Evolutionary conservation across 2,888 invertebrate genomes (phyloP), one percentile per base, ranked within the genome.

Genomic region (Linnaemya tessellans): DNA sequence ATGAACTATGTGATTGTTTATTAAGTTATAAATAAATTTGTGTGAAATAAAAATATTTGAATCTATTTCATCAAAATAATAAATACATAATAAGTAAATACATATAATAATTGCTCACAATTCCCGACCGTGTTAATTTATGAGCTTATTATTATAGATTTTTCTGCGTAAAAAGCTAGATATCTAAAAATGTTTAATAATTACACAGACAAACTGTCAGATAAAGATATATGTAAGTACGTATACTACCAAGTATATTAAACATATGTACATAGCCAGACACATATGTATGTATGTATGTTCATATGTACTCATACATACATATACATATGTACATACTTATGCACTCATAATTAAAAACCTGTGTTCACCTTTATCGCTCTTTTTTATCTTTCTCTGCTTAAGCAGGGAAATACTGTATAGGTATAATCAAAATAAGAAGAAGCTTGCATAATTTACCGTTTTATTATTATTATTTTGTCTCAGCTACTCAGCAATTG

Each of bases 401-500:
- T 65, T 56, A 20, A 9, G 54, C 13, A 75, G 41, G n/a, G 15
- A 49, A 46, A 18, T 51, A n/a, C 46, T 51, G 51, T 25, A 46
- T 18, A 51, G 9, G 65, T 64, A 51, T 41, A 41, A 13, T 11
- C 22, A 49, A 15, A 56, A 56, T 11, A 41, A 41, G 38, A 54
- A 68, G 51, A 67, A 78, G 56, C 70, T 70, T 75, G 58, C 65
- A 78, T 38, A 71, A 78, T 71, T 67, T 71, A 22, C 78, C 58
- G 20, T 43, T 49, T 30, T 49, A 67, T 68, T n/a, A 35, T 13
- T 18, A 11, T 60, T 10, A 49, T 64, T 43, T 64, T 58, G 41
- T 38, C 58, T 64, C 35, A 60, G 62, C 65, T 79, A 79, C 73
- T 83, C 65, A 68, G 77, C 82, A 65, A 70, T 64, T 77, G 70